phyloP scores from a whole-genome alignment of 2,113 vertebrate genomes.

The Mystacornis crossleyi region DNA sequence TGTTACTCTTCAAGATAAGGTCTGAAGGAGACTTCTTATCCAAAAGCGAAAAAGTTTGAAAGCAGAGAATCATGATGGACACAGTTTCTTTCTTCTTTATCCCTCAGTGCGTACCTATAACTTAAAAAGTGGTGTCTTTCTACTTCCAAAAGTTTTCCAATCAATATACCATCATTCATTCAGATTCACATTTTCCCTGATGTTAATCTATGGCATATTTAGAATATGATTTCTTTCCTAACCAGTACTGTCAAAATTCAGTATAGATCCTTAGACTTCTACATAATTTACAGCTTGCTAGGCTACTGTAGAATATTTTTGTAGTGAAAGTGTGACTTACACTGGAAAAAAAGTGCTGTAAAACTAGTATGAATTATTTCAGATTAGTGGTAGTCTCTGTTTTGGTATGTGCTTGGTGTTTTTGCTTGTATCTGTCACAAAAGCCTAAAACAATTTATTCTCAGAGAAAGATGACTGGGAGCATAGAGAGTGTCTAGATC shows the following conservation, averaged over 20 bases:
- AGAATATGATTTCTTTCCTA: neutral
- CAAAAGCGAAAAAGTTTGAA: neutral
- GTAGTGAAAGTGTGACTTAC: neutral
- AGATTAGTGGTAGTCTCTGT: neutral
- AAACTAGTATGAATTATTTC: neutral
- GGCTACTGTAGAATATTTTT: neutral
- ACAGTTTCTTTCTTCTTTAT: neutral
- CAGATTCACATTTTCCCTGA: neutral
- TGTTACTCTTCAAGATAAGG: neutral
- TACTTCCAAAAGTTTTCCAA: neutral
- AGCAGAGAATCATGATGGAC: neutral
- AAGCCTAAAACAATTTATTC: neutral
- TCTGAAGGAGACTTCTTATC: neutral
- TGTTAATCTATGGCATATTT: neutral
- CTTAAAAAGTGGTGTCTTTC: neutral
- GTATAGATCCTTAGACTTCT: neutral
- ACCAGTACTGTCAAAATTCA: neutral
- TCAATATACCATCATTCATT: neutral
- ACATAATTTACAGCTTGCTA: neutral
- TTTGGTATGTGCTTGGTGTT: neutral
- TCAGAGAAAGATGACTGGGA: neutral
- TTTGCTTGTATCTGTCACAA: neutral
- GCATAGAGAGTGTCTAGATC: neutral
- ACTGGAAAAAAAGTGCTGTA: neutral
- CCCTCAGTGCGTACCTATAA: neutral